Conservation (phyloP, 2,797 vertebrate genomes). For the Cichlasoma orientale region DNA sequence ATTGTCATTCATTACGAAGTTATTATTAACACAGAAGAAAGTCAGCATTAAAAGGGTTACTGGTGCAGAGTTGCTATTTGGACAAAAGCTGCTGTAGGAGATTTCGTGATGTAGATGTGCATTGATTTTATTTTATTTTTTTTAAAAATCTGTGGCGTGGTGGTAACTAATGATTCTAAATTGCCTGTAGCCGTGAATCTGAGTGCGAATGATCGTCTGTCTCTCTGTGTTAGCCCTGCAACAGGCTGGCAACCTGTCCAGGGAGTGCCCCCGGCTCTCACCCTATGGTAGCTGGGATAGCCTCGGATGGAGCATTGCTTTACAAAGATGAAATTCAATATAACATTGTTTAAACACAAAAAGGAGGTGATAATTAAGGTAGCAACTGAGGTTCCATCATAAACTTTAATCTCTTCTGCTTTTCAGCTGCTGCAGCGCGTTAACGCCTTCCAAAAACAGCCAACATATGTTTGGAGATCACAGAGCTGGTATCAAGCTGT, state of each 20-base stretch:
- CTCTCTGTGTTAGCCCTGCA: no score
- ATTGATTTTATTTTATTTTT: background rate
- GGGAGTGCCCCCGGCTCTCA: no score
- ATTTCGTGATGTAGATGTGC: background rate
- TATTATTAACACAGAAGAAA: background rate
- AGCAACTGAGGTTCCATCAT: background rate
- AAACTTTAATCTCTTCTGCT: background rate
- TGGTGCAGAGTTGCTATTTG: background rate
- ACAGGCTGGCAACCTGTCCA: no score
- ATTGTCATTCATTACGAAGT: background rate
- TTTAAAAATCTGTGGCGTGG: no score
- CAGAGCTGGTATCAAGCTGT: constrained; percentile 25
- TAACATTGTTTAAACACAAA: background rate
- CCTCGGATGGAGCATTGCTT: background rate
- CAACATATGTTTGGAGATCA: constrained; percentile 17
- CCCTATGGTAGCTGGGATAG: no score
- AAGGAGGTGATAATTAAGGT: background rate
- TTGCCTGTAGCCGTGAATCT: no score
- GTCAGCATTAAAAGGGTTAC: background rate
- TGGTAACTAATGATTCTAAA: no score
- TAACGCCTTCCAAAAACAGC: constrained; percentile 20
- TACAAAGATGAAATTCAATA: background rate
- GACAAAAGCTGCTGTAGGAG: no score
- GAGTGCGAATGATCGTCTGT: no score
- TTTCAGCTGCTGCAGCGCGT: background rate